phyloP scores from a whole-genome alignment of 2,888 invertebrate species.

The Leptinotarsa rubiginosa region DNA sequence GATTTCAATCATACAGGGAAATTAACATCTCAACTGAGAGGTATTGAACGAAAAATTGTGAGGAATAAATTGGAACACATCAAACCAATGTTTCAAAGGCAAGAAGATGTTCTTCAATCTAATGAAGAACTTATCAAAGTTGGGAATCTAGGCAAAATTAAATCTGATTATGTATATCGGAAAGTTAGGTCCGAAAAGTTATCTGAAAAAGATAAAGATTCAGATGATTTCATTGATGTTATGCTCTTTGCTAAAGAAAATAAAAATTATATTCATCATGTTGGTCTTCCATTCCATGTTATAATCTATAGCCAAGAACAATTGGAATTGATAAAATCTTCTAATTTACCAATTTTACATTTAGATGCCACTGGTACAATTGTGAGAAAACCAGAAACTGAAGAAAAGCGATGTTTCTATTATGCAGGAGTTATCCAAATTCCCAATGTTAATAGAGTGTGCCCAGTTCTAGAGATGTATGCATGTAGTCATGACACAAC shows the following conservation, averaged over 20 bases:
- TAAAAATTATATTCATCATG: conserved; percentile 2
- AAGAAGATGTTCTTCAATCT: conserved; percentile 11
- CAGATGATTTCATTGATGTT: conserved; percentile 23
- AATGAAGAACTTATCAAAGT: background rate
- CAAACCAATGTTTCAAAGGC: conserved; percentile 19
- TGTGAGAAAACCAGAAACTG: conserved; percentile 15
- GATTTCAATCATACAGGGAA: conserved; percentile 3
- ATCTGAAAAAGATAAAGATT: conserved; percentile 22
- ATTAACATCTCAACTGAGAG: conserved; percentile 17
- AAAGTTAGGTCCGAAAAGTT: conserved; percentile 25
- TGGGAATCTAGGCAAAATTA: conserved; percentile 20
- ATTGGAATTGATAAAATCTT: conserved; percentile 22
- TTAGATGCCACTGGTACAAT: conserved; percentile 29
- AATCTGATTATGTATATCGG: conserved; percentile 27
- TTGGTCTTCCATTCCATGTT: conserved; percentile 27
- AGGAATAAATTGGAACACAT: conserved; percentile 12
- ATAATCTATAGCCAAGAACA: conserved; percentile 23
- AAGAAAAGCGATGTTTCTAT: conserved; percentile 25
- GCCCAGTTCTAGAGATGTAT: conserved; percentile 26
- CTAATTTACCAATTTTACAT: conserved; percentile 20
- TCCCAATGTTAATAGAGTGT: conserved; percentile 13
- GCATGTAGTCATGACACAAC: conserved; percentile 25
- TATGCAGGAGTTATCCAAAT: conserved; percentile 29
- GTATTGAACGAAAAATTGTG: conserved; percentile 9
- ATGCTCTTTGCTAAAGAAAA: conserved; percentile 20